phyloP scores from a whole-genome alignment of 2,888 invertebrate species.

The Orthosia gothica region DNA sequence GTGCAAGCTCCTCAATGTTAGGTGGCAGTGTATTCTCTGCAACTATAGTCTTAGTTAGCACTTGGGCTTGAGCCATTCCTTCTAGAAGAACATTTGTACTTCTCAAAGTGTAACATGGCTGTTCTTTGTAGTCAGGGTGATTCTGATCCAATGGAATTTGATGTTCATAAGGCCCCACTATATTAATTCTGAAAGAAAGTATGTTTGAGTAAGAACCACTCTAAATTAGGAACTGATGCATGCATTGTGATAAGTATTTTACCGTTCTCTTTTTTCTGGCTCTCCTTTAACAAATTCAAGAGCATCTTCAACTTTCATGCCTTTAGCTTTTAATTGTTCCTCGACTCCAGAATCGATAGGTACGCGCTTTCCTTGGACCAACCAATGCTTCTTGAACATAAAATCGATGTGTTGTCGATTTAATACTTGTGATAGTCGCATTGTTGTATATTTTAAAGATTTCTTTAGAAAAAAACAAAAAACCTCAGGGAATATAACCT shows the following conservation, averaged over 20 bases:
- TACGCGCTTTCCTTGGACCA: conserved; percentile 92
- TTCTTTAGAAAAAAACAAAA: conserved; percentile 36
- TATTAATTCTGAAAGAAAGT: conserved; percentile 76
- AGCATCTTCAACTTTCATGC: conserved; percentile 92
- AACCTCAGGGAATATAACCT: conserved; percentile 38
- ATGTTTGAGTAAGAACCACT: not conserved
- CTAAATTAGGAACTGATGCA: not conserved
- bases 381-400: conserved; percentile 94
- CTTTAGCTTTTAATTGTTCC: conserved; percentile 89
- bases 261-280: conserved; percentile 79
- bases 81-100: conserved; percentile 93
- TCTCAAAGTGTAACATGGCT: conserved; percentile 91
- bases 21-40: conserved; percentile 92
- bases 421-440: conserved; percentile 93
- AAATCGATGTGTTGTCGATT: conserved; percentile 94
- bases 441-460: conserved; percentile 74
- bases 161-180: conserved; percentile 86
- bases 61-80: conserved; percentile 95
- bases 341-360: conserved; percentile 91
- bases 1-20: conserved; percentile 89
- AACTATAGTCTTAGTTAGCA: conserved; percentile 95
- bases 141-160: conserved; percentile 88
- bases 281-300: conserved; percentile 91
- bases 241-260: conserved; percentile 27
- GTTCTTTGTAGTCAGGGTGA: conserved; percentile 93